Conservation (phyloP, 1,140 invertebrate genomes). For the Achroia grisella region DNA sequence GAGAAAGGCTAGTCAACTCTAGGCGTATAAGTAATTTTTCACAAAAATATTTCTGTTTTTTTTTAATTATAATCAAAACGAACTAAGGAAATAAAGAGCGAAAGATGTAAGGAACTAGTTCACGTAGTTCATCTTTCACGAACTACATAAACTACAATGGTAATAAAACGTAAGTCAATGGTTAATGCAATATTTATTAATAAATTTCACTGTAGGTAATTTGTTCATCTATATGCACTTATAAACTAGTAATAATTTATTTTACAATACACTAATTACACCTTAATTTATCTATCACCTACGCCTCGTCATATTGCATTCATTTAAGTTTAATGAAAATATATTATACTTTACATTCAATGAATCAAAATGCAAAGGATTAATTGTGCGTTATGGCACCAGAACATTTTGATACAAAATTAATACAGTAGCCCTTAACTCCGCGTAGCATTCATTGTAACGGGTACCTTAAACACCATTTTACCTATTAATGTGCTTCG, state of each 20-base stretch:
- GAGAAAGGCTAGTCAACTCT: too few species aligned
- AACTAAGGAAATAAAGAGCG: too few species aligned
- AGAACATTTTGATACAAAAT: constrained; percentile 7
- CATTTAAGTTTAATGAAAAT: constrained; percentile 43
- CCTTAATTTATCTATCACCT: constrained; percentile 33
- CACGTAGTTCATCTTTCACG: too few species aligned
- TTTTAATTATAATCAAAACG: too few species aligned
- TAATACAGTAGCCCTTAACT: not conserved
- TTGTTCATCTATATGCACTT: constrained; percentile 67
- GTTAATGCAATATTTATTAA: constrained; percentile 72
- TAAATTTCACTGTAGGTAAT: constrained; percentile 65
- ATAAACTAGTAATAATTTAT: constrained; percentile 68
- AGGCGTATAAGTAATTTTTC: too few species aligned
- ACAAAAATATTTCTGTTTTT: too few species aligned
- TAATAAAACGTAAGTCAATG: constrained; percentile 34
- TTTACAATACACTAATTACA: constrained; percentile 42
- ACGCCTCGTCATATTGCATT: constrained; percentile 58
- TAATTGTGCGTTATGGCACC: constrained; percentile 19
- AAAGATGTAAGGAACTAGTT: too few species aligned
- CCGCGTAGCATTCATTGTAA: too few species aligned
- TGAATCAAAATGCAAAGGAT: constrained; percentile 22
- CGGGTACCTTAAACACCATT: too few species aligned
- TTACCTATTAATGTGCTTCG: too few species aligned
- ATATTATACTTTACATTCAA: constrained; percentile 41
- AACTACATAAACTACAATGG: too few species aligned